Evolutionary conservation across 30 jellyfish, hydroid and myxozoan species (phyloP).

Genomic region (Clytia hemisphaerica): DNA sequence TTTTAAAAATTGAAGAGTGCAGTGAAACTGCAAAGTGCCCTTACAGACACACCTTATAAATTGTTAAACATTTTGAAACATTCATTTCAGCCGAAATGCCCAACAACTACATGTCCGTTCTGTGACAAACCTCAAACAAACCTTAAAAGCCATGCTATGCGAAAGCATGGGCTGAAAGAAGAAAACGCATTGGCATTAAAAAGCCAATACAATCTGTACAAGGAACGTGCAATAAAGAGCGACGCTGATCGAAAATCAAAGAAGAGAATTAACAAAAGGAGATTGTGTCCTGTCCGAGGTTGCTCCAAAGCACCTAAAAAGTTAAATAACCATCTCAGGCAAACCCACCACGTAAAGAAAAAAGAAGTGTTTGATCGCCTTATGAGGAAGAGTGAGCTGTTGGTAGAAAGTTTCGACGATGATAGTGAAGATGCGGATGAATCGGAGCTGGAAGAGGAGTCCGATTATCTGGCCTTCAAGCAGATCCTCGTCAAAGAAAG

Average conservation of each 20-base stretch:
- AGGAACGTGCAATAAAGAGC: conserved; percentile 1
- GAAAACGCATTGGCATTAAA: conserved; percentile 10
- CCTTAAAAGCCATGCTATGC: conserved; percentile 1
- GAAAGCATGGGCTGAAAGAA: conserved; percentile 1
- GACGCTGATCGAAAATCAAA: not conserved
- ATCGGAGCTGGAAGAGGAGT: conserved; percentile 9
- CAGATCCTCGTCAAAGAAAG: not conserved
- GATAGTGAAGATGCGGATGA: not conserved
- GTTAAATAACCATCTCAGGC: not conserved
- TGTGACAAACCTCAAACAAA: not conserved
- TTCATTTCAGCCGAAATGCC: conserved; percentile 8
- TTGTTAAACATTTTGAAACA: too few relatives aligned
- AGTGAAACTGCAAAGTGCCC: too few relatives aligned
- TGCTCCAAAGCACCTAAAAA: not conserved
- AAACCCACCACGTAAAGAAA: not conserved
- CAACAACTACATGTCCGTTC: conserved; percentile 2
- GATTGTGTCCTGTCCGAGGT: not conserved
- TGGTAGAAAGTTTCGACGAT: not conserved
- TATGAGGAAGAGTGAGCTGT: not conserved
- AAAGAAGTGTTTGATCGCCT: not conserved
- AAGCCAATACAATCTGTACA: not conserved
- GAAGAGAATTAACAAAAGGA: not conserved
- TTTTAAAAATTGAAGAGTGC: too few relatives aligned
- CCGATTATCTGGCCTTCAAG: not conserved
- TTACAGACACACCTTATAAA: too few relatives aligned